A percentile compares a stretch with the other conserved stretches of the same genome.
These are phyloP conservation scores for Synchiropus splendidus DNA, from an alignment of 2,113 vertebrate species.

Conservation along the genomic window DNA sequence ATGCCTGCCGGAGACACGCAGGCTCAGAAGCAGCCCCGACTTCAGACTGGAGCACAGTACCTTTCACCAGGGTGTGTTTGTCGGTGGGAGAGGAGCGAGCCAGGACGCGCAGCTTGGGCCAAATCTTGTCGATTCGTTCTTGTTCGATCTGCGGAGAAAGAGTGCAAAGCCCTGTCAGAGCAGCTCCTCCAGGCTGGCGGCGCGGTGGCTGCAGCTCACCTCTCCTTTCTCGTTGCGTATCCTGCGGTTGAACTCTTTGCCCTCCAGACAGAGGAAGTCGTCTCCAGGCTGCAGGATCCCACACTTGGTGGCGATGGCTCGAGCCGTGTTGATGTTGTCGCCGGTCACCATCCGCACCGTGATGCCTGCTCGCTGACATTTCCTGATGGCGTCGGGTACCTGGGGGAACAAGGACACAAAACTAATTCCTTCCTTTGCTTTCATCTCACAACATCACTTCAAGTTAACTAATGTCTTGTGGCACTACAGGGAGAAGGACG, in stretches of 20 bases:
- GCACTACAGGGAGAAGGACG: too few species aligned
- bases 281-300: conserved; percentile 91
- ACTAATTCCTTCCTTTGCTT: too few species aligned
- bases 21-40: neutral
- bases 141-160: conserved; percentile 89
- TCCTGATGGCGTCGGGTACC: conserved; percentile 96
- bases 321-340: conserved; percentile 96
- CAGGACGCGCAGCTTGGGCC: conserved; percentile 96
- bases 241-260: conserved; percentile 96
- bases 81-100: conserved; percentile 97
- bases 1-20: conserved; percentile 70
- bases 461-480: too few species aligned
- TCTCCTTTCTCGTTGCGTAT: conserved; percentile 99
- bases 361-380: conserved; percentile 94
- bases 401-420: conserved; percentile 31
- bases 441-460: too few species aligned
- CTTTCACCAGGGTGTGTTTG: conserved; percentile 98
- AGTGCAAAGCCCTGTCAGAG: conserved; percentile 8
- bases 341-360: conserved; percentile 98
- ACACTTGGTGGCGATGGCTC: conserved; percentile 92
- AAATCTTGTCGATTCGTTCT: conserved; percentile 95
- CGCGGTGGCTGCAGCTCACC: conserved; percentile 59
- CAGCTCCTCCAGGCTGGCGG: conserved; percentile 4
- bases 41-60: conserved; percentile 43
- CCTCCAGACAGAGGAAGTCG: conserved; percentile 92